A percentile compares a stretch with the other conserved stretches of the same genome.
Conservation (phyloP, 2,888 invertebrate genomes). For the Chymomyza caudatula region DNA sequence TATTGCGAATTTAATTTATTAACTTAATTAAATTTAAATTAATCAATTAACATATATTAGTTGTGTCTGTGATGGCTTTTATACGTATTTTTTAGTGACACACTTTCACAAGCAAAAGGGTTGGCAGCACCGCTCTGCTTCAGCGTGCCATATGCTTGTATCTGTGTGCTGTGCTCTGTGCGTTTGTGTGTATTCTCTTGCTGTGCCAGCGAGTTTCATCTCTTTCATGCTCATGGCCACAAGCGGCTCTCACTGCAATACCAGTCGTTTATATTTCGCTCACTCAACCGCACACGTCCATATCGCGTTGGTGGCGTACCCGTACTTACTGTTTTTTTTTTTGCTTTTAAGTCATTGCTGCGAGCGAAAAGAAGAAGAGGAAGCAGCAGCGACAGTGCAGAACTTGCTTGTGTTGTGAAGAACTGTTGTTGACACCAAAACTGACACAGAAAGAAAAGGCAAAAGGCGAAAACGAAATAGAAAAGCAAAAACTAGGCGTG, state of each 20-base stretch:
- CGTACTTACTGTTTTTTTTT: constrained; percentile 49
- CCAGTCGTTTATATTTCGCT: constrained; percentile 61
- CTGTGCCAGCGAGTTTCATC: constrained; percentile 30
- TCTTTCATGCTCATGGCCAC: constrained; percentile 45
- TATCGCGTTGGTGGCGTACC: constrained; percentile 51
- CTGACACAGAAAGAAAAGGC: constrained; percentile 33
- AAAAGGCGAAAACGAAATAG: constrained; percentile 43
- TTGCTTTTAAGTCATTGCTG: constrained; percentile 31
- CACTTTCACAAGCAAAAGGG: constrained; percentile 28
- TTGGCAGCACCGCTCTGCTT: constrained; percentile 46
- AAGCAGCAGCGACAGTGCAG: constrained; percentile 39
- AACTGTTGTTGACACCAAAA: constrained; percentile 58
- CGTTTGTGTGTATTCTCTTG: constrained; percentile 11
- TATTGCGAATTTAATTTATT: neutral
- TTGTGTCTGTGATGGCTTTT: too few species aligned
- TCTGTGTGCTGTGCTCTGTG: constrained; percentile 43
- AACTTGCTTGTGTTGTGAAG: constrained; percentile 22
- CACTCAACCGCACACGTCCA: constrained; percentile 52
- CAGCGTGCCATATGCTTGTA: constrained; percentile 50
- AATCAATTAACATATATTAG: too few species aligned
- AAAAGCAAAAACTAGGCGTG: constrained; percentile 52
- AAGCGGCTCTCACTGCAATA: constrained; percentile 38
- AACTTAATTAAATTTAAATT: too few species aligned
- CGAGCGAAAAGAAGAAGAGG: constrained; percentile 33
- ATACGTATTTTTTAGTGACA: constrained; percentile 38